Conservation (phyloP, 2,797 vertebrate species). For the Propithecus deckenii region DNA sequence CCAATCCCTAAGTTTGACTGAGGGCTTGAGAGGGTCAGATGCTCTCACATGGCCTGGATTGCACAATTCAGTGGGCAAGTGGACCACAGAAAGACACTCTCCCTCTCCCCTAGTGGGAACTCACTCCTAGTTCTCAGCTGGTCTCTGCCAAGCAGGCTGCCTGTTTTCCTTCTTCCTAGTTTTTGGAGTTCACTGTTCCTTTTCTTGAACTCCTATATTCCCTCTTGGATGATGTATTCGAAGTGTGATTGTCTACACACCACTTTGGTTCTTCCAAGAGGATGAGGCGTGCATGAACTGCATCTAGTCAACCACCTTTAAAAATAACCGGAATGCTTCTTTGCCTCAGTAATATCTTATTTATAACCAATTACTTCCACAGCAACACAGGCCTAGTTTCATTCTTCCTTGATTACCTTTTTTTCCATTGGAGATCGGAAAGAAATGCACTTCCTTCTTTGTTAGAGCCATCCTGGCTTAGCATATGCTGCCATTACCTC, state of each 20-base stretch:
- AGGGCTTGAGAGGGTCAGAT: not conserved
- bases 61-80: not conserved
- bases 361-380: not conserved
- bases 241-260: not conserved
- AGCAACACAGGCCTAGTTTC: not conserved
- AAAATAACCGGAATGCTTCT: not conserved
- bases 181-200: not conserved
- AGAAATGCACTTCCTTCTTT: not conserved
- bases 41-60: not conserved
- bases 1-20: not conserved
- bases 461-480: not conserved
- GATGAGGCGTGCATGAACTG: not conserved
- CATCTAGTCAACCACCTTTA: not conserved
- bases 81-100: not conserved
- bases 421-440: not conserved
- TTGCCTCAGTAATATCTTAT: not conserved
- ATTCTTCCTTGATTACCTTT: not conserved
- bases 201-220: not conserved
- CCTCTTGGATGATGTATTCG: not conserved
- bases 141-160: not conserved
- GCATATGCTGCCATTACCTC: fast-evolving
- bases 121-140: not conserved
- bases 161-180: not conserved
- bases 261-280: not conserved
- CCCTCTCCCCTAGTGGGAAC: not conserved